Base-by-base conservation (phyloP, 1,140 invertebrate species). In the Phymastichus coffea region DNA sequence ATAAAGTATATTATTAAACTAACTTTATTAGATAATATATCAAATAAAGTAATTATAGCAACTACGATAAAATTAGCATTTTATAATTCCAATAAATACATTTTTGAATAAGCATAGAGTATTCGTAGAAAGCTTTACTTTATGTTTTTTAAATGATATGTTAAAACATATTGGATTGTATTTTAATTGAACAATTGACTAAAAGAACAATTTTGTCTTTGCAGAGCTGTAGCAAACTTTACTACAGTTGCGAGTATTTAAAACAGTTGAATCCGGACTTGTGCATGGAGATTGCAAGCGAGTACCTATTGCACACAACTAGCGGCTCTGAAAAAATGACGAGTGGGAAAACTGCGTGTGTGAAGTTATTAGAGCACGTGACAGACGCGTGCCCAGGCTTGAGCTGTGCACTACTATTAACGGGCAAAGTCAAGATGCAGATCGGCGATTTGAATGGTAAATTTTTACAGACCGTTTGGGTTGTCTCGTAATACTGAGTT, bases 241-340 rank as follows among this genome's bases (percentile, higher is more conserved):
- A 87, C 1, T 91, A 90, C 66, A 91, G 93, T 20, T 80, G 88
- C 12, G 75, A 86, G 1, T 97, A 95, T 71, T 80, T 95, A 7
- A 80, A 84, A 14, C 70, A 80, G 30, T 77, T 98, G 22, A 91
- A 98, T 81, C 91, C 94, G 2, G 90, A 94, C 76, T 90, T 97
- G 65, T 80, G 95, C 20, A 72, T 95, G 9, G 85, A 92, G 62
- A 82, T 97, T 8, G 87, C 88, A 8, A 84, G 87, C 63, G 87
- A 93, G 68, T 89, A 92, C 68, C 80, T 95, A 8, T 79, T 86
- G 57, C 88, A 91, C 80, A 84, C 87, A 30, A 80, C 75, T 28
- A 37, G 14, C 9, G 15, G 23, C 73, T 54, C 12, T 17, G 33
- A 17, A 20, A 33, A 57, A 17, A 33, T 68, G 68, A 56, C 53